Conservation (phyloP, 1,140 invertebrate species). For the Sminthurides bifidus region DNA sequence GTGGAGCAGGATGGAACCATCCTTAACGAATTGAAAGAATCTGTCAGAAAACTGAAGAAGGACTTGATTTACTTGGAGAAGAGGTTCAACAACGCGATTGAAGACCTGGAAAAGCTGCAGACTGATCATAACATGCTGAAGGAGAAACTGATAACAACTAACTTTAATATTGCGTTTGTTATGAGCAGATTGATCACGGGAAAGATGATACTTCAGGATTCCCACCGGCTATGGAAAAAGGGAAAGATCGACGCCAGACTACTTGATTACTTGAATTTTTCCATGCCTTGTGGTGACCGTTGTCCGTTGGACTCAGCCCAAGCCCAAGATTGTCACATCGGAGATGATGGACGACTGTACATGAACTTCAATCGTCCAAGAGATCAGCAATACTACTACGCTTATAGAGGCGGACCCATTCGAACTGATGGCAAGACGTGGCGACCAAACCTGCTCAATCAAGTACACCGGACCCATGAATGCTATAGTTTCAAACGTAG, state of each 20-base stretch:
- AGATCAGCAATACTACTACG: constrained; percentile 4
- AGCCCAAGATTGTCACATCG: not conserved
- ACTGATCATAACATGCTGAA: too few relatives aligned
- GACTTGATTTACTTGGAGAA: too few relatives aligned
- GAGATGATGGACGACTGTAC: not conserved
- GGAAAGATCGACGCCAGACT: not conserved
- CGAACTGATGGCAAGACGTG: not conserved
- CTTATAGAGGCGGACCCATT: constrained; percentile 19
- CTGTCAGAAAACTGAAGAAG: too few relatives aligned
- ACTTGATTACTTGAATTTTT: constrained; percentile 19
- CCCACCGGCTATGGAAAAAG: constrained; percentile 2
- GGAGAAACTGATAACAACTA: too few relatives aligned
- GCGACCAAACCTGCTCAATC: not conserved
- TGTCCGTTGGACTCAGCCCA: constrained; percentile 11
- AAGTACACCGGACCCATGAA: constrained; percentile 3
- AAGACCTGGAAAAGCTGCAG: too few relatives aligned
- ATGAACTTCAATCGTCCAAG: constrained; percentile 10
- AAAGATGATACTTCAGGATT: too few relatives aligned
- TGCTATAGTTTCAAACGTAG: not conserved
- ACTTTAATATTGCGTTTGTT: too few relatives aligned
- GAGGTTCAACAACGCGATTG: too few relatives aligned
- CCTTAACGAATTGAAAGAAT: too few relatives aligned
- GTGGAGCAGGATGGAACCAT: too few relatives aligned
- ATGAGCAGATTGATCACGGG: too few relatives aligned
- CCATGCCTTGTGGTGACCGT: constrained; percentile 7